Conservation (phyloP, 2,888 invertebrate genomes). For the Eupeodes luniger region DNA sequence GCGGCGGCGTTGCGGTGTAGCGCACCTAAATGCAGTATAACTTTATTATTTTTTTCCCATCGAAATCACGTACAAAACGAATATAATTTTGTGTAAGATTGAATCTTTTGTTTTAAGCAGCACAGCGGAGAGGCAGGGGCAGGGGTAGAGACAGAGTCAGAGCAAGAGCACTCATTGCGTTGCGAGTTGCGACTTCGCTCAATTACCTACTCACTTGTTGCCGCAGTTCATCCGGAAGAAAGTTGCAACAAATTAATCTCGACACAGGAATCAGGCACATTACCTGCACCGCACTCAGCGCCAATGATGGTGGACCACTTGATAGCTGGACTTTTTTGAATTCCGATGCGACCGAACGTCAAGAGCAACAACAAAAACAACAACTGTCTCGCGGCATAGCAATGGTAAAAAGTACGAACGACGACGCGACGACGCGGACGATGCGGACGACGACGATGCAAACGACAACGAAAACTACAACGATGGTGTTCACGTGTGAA, state of each 20-base stretch:
- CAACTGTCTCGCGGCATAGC: constrained; percentile 22
- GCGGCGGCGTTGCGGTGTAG: background rate
- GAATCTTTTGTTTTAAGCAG: constrained; percentile 47
- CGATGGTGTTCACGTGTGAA: constrained; percentile 44
- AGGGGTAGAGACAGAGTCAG: too few species aligned
- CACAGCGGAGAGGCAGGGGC: too few species aligned
- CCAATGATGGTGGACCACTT: constrained; percentile 35
- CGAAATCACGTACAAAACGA: constrained; percentile 23
- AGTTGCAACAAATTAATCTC: constrained; percentile 50
- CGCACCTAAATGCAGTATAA: constrained; percentile 47
- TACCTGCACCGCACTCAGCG: constrained; percentile 16
- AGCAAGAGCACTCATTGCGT: background rate
- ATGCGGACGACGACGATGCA: background rate
- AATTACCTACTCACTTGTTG: constrained; percentile 25
- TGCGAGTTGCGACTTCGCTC: constrained; percentile 17
- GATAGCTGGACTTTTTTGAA: constrained; percentile 17
- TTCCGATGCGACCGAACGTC: constrained; percentile 5
- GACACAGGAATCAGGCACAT: constrained; percentile 51
- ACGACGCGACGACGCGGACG: background rate
- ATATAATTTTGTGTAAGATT: constrained; percentile 28
- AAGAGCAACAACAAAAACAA: background rate
- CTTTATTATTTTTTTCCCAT: constrained; percentile 20
- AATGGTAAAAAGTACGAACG: background rate
- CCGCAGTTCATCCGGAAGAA: constrained; percentile 56
- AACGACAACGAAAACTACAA: constrained; percentile 1